Conservation (phyloP, 2,888 invertebrate genomes). For the Trissoscelio sp. region DNA sequence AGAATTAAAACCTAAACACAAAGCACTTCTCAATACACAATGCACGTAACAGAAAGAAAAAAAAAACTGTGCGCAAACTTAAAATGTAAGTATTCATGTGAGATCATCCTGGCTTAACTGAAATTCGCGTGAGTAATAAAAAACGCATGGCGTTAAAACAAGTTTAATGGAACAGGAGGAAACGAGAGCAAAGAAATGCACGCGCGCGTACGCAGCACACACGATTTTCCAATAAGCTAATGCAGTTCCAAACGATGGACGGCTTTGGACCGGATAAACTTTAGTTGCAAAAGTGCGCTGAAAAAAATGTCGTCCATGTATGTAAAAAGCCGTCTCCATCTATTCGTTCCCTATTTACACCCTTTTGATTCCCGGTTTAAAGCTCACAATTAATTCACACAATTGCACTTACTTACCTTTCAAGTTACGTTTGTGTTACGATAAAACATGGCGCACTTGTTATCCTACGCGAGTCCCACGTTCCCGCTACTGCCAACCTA, state of each 20-base stretch:
- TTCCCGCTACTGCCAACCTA: neutral
- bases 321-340: conserved; percentile 14
- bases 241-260: conserved; percentile 51
- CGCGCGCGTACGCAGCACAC: conserved; percentile 50
- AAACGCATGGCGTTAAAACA: conserved; percentile 45
- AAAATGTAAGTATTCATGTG: conserved; percentile 32
- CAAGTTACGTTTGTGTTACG: conserved; percentile 2
- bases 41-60: no score
- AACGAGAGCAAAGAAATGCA: conserved; percentile 42
- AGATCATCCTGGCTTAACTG: conserved; percentile 36
- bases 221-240: conserved; percentile 66
- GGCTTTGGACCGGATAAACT: conserved; percentile 48
- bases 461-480: conserved; percentile 4
- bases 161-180: conserved; percentile 52
- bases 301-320: conserved; percentile 25
- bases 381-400: conserved; percentile 19
- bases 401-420: conserved; percentile 10
- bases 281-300: conserved; percentile 1
- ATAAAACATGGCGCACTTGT: neutral
- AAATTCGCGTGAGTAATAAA: conserved; percentile 49
- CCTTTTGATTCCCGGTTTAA: conserved; percentile 27
- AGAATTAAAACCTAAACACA: conserved; percentile 18
- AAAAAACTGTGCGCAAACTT: conserved; percentile 16
- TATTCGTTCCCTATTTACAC: conserved; percentile 19
- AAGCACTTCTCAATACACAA: conserved; percentile 6